Percentiles rank a stretch among this genome's conserved stretches.
These are phyloP conservation scores for Caenorhabditis sp. DNA, from an alignment of 2,888 invertebrate genomes.

Conservation along the genomic window DNA sequence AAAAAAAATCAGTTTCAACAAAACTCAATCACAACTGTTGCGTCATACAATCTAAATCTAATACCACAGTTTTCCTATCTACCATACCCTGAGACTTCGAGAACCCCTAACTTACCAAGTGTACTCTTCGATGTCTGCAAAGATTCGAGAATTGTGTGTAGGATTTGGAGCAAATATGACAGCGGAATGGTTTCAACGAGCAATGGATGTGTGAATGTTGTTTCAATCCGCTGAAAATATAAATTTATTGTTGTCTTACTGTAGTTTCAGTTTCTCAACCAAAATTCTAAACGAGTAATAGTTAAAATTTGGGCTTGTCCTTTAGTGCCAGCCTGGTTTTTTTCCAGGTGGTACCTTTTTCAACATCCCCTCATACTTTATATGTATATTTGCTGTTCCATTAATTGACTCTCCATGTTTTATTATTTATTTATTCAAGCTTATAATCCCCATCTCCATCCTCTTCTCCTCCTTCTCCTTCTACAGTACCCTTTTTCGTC, in stretches of 20 bases:
- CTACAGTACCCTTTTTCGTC: background rate
- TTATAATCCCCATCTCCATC: background rate
- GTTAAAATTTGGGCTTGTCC: too few species aligned
- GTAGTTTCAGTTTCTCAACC: too few species aligned
- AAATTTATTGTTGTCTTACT: too few species aligned
- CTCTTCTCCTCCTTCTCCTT: background rate
- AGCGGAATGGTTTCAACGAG: constrained; percentile 89
- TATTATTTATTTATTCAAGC: background rate
- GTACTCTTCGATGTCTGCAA: constrained; percentile 99
- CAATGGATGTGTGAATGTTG: constrained; percentile 97
- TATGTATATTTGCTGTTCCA: background rate
- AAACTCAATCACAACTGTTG: too few species aligned
- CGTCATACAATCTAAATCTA: too few species aligned
- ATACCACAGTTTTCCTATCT: too few species aligned
- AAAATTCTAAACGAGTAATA: too few species aligned
- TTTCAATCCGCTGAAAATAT: constrained; percentile 83
- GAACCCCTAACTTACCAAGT: constrained; percentile 79
- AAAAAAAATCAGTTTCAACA: too few species aligned
- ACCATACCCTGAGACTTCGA: too few species aligned
- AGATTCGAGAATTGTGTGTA: constrained; percentile 99
- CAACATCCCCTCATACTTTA: background rate
- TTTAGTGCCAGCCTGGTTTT: too few species aligned
- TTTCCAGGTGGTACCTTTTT: background rate
- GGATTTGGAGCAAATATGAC: constrained; percentile 88
- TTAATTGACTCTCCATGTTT: background rate